These are phyloP conservation scores for Timema podura DNA, from an alignment of 2,888 invertebrate genomes.

Conservation along the genomic window DNA sequence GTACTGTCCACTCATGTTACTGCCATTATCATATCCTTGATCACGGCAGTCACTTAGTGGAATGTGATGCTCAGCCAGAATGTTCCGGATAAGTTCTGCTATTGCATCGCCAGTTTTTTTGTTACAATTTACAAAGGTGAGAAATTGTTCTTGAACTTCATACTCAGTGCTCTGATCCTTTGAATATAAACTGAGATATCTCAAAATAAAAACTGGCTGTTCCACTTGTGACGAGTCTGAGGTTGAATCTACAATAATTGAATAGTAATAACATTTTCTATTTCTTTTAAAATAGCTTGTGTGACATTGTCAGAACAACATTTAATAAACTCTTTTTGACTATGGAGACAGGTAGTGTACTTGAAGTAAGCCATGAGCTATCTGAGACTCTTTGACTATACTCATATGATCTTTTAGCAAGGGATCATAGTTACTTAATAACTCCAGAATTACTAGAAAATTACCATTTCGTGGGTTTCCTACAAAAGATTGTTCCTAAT, in stretches of 20 bases:
- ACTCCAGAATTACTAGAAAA: background rate
- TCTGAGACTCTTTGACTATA: too few species aligned
- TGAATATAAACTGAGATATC: too few species aligned
- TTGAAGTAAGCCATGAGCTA: background rate
- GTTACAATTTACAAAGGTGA: too few species aligned
- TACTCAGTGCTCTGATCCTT: too few species aligned
- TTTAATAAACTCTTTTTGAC: background rate
- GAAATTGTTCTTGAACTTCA: too few species aligned
- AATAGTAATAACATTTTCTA: too few species aligned
- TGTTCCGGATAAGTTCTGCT: background rate
- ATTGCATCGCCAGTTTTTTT: background rate
- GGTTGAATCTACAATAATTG: too few species aligned
- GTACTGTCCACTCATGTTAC: conserved; percentile 13
- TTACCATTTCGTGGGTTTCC: background rate
- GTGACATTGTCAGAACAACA: background rate
- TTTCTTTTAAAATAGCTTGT: background rate
- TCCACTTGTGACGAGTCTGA: too few species aligned
- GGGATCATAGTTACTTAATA: background rate
- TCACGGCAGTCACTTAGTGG: conserved; percentile 3
- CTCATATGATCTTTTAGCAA: background rate
- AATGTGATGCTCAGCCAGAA: background rate
- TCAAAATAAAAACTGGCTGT: too few species aligned
- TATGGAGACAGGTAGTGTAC: conserved; percentile 1
- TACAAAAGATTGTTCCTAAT: too few species aligned
- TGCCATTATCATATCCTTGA: conserved; percentile 17